phyloP scores from a whole-genome alignment of 2,888 invertebrate genomes.

The Amaurobius ferox region DNA sequence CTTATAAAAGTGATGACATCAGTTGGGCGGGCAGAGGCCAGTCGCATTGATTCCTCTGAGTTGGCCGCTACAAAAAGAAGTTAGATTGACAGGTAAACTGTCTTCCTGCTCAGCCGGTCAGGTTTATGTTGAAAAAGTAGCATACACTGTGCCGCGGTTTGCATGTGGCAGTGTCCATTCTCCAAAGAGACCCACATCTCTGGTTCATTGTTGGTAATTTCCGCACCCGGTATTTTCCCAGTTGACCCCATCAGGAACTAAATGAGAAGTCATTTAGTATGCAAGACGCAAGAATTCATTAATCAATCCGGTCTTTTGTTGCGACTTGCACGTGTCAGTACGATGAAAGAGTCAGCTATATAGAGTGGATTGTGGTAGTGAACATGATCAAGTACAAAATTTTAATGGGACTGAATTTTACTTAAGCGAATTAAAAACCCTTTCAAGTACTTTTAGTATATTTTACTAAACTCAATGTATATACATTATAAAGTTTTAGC shows the following conservation, averaged over 20 bases:
- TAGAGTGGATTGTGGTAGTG: background rate
- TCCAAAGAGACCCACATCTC: too few relatives aligned
- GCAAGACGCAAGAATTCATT: background rate
- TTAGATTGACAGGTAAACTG: background rate
- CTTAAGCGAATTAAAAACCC: too few relatives aligned
- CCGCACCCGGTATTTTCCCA: background rate
- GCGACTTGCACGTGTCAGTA: background rate
- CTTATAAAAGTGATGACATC: background rate
- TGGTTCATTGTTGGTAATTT: background rate
- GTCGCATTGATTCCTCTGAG: background rate
- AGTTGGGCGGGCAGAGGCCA: background rate
- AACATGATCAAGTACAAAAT: too few relatives aligned
- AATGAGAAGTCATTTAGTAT: background rate
- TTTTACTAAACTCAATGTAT: too few relatives aligned
- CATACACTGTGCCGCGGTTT: too few relatives aligned
- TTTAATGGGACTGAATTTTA: too few relatives aligned
- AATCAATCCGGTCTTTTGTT: background rate
- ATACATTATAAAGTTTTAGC: too few relatives aligned
- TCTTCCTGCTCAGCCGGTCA: background rate
- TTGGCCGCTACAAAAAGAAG: background rate
- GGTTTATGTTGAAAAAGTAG: too few relatives aligned
- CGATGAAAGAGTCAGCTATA: background rate
- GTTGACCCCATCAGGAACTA: background rate
- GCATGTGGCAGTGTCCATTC: too few relatives aligned
- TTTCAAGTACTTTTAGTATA: too few relatives aligned